Conservation (phyloP, 2,888 invertebrate species). For the Luperina nickerlii region DNA sequence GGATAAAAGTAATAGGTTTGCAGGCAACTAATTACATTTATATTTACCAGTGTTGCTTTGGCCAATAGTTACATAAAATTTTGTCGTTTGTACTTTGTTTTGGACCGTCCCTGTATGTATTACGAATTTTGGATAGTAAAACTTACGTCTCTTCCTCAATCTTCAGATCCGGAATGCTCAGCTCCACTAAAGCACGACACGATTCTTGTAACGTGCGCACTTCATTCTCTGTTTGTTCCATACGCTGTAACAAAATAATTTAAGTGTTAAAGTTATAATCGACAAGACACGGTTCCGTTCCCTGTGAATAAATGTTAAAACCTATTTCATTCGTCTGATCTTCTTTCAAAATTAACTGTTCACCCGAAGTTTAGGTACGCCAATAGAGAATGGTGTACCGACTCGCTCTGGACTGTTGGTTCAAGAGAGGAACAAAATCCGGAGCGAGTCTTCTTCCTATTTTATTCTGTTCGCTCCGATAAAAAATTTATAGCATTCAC, state of each 20-base stretch:
- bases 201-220: constrained; percentile 92
- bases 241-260: constrained; percentile 84
- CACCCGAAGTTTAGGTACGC: not conserved
- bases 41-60: not conserved
- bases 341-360: not conserved
- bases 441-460: not conserved
- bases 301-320: not conserved
- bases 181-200: constrained; percentile 91
- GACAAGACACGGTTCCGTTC: not conserved
- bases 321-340: not conserved
- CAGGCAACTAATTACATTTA: not conserved
- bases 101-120: too few relatives aligned
- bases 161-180: constrained; percentile 85
- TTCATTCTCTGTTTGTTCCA: constrained; percentile 93
- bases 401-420: not conserved
- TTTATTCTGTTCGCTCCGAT: not conserved
- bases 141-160: constrained; percentile 85
- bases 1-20: not conserved
- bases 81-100: not conserved
- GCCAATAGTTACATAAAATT: not conserved
- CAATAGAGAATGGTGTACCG: too few relatives aligned
- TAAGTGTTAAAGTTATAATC: not conserved
- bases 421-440: not conserved
- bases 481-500: not conserved
- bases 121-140: not conserved